phyloP scores from a whole-genome alignment of 2,888 invertebrate species.

The Polia nebulosa region DNA sequence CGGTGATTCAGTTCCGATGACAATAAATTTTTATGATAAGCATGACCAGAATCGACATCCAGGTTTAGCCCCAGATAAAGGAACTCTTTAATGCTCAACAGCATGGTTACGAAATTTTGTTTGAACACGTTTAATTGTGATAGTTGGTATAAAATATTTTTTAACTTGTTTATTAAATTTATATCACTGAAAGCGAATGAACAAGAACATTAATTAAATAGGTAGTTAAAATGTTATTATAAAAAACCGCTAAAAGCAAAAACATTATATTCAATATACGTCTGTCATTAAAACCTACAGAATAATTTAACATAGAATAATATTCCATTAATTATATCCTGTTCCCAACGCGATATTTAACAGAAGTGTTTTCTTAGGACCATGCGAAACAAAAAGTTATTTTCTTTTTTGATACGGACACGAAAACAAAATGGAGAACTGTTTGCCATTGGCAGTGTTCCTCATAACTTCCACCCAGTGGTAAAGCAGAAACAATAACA shows the following conservation, averaged over 20 bases:
- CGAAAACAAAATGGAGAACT: constrained; percentile 52
- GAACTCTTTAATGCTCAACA: too few relatives aligned
- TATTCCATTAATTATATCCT: not conserved
- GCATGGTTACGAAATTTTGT: too few relatives aligned
- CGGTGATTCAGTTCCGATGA: too few relatives aligned
- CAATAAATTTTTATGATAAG: too few relatives aligned
- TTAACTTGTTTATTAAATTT: not conserved
- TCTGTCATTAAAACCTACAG: not conserved
- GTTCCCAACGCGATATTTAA: constrained; percentile 5
- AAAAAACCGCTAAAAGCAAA: constrained; percentile 4
- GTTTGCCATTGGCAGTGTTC: constrained; percentile 59
- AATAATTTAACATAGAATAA: constrained; percentile 18
- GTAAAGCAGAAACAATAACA: constrained; percentile 77
- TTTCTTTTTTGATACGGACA: constrained; percentile 16
- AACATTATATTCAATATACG: not conserved
- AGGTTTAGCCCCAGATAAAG: too few relatives aligned
- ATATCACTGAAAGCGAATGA: not conserved
- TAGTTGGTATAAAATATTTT: too few relatives aligned
- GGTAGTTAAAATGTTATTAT: not conserved
- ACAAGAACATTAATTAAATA: constrained; percentile 6
- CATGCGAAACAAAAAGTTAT: constrained; percentile 3
- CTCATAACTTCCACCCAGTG: constrained; percentile 69
- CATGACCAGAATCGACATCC: too few relatives aligned
- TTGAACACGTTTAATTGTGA: too few relatives aligned
- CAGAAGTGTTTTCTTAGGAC: constrained; percentile 31